These are phyloP conservation scores for Trachops cirrhosus DNA, from an alignment of 2,797 vertebrate species.

Conservation along the genomic window DNA sequence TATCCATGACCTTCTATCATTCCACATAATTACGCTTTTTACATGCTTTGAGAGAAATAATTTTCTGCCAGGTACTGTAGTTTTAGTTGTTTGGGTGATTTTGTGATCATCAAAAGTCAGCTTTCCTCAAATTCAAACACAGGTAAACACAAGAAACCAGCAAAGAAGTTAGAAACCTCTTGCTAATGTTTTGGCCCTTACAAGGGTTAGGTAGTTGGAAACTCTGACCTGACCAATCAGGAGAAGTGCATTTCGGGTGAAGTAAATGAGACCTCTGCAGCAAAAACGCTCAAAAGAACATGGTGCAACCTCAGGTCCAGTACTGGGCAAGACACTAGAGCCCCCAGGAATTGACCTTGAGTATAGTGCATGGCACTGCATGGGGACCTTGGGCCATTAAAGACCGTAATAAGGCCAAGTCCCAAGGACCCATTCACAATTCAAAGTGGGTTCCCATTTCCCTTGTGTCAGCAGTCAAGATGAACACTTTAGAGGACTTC, in stretches of 20 bases:
- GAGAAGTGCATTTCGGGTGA: not conserved
- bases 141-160: slow-evolving; percentile 47
- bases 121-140: slow-evolving; percentile 47
- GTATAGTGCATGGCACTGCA: not conserved
- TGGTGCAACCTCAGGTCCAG: not conserved
- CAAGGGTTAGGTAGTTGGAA: not conserved
- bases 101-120: not conserved
- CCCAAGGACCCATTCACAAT: not conserved
- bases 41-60: slow-evolving; percentile 37
- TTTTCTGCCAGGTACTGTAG: slow-evolving; percentile 56
- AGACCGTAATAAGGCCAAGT: not conserved
- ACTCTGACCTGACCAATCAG: not conserved
- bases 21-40: not conserved
- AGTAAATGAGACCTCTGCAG: not conserved
- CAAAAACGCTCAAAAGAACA: not conserved
- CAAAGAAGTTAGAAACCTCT: not conserved
- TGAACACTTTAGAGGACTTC: too few relatives aligned
- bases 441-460: not conserved
- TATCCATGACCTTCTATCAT: not conserved
- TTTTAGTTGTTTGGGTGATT: slow-evolving; percentile 37
- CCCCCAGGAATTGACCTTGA: not conserved
- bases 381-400: not conserved
- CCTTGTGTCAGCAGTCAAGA: not conserved
- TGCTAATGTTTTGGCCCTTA: not conserved
- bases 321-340: not conserved